phyloP scores from a whole-genome alignment of 1,140 invertebrate species.

The Drosophila bipectinata region DNA sequence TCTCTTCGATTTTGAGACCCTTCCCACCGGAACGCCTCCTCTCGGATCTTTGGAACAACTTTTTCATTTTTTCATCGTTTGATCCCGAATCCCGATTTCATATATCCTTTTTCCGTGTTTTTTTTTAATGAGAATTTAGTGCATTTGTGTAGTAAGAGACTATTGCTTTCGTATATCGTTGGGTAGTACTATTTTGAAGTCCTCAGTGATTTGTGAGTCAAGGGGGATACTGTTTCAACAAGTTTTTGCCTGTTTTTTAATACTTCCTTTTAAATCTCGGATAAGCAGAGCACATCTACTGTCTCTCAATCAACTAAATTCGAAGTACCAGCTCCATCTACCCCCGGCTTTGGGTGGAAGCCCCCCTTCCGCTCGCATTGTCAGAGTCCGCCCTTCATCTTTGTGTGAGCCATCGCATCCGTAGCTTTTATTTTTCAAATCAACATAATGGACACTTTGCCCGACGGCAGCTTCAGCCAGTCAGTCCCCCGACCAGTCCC shows the following conservation, averaged over 20 bases:
- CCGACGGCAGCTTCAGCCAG: constrained; percentile 48
- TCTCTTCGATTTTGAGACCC: background rate
- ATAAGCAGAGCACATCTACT: constrained; percentile 46
- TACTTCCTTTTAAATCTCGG: background rate
- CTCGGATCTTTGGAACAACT: background rate
- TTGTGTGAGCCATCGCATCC: constrained; percentile 63
- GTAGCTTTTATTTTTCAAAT: constrained; percentile 80
- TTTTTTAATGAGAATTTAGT: background rate
- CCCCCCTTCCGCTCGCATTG: constrained; percentile 1
- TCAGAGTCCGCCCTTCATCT: constrained; percentile 28
- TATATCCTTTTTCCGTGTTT: background rate
- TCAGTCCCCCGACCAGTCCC: background rate
- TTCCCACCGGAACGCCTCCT: background rate
- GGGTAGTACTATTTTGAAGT: background rate
- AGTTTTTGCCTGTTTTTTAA: background rate
- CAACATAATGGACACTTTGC: constrained; percentile 82
- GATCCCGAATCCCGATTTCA: background rate
- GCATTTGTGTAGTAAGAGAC: background rate
- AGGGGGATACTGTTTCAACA: background rate
- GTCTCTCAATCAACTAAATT: constrained; percentile 78
- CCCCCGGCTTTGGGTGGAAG: background rate
- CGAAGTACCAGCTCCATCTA: constrained; percentile 17
- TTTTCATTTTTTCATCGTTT: background rate
- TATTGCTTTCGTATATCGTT: too few relatives aligned
- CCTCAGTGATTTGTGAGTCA: background rate